These are phyloP conservation scores for Threskiornis aethiopicus DNA, from an alignment of 2,797 vertebrate genomes.

Conservation along the genomic window DNA sequence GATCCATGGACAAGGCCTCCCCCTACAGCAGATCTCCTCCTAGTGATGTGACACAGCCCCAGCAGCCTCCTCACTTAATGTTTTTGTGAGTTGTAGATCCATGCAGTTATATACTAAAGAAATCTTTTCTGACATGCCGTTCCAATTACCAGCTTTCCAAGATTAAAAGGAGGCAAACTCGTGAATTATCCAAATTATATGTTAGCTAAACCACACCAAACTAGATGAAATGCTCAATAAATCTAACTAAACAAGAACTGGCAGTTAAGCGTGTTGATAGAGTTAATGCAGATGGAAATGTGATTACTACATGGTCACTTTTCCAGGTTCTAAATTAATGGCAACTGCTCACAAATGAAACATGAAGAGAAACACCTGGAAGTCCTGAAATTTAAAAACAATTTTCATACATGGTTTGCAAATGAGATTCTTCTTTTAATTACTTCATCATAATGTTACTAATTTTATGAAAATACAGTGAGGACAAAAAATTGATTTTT, in stretches of 20 bases:
- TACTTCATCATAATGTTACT: not conserved
- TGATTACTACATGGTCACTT: not conserved
- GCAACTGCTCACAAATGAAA: not conserved
- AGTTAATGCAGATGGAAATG: not conserved
- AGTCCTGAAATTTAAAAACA: not conserved
- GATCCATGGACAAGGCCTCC: not conserved
- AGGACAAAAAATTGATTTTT: not conserved
- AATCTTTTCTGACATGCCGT: not conserved
- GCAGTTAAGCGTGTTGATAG: not conserved
- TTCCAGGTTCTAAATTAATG: not conserved
- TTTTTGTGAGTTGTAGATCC: not conserved
- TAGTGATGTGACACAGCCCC: rapidly evolving
- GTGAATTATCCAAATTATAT: not conserved
- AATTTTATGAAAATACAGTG: not conserved
- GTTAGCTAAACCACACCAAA: not conserved
- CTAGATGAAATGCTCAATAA: not conserved
- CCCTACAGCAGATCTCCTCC: not conserved
- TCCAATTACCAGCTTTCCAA: not conserved
- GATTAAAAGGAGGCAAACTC: not conserved
- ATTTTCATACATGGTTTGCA: not conserved
- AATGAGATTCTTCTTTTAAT: not conserved
- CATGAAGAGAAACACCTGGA: not conserved
- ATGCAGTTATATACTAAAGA: not conserved
- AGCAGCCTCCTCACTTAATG: not conserved
- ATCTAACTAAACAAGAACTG: not conserved